Evolutionary conservation across 2,888 invertebrate species (phyloP).

Genomic region (Xestia sexstrigata): DNA sequence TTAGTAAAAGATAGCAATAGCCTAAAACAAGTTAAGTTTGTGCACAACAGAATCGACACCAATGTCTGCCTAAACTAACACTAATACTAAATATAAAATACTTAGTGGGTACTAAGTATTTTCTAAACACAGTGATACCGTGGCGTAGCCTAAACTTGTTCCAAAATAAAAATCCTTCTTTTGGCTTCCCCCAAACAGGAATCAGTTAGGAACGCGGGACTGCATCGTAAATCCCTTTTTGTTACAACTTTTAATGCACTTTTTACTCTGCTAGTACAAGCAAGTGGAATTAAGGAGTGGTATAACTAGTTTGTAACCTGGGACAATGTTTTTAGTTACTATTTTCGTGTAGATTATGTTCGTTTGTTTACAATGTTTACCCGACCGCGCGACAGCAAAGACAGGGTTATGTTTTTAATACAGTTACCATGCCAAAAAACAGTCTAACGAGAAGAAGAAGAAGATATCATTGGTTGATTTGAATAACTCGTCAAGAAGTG

Average conservation of each 20-base stretch:
- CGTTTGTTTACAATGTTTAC: conserved; percentile 9
- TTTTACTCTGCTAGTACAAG: background rate
- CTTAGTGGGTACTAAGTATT: too few relatives aligned
- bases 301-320: conserved; percentile 4
- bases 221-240: background rate
- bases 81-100: too few relatives aligned
- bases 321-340: background rate
- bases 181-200: conserved; percentile 20
- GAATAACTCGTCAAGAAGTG: background rate
- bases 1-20: too few relatives aligned
- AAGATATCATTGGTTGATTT: background rate
- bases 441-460: too few relatives aligned
- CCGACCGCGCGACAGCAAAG: background rate
- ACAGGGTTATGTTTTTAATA: background rate
- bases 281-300: background rate
- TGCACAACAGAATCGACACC: too few relatives aligned
- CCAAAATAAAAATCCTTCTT: background rate
- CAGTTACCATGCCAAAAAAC: background rate
- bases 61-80: too few relatives aligned
- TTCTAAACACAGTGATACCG: too few relatives aligned
- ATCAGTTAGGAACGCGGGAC: background rate
- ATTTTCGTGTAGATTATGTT: background rate
- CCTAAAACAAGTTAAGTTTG: too few relatives aligned
- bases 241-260: background rate
- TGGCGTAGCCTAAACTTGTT: conserved; percentile 23